phyloP scores from a whole-genome alignment of 2,113 vertebrate species.

The Phrynocephalus versicolor region DNA sequence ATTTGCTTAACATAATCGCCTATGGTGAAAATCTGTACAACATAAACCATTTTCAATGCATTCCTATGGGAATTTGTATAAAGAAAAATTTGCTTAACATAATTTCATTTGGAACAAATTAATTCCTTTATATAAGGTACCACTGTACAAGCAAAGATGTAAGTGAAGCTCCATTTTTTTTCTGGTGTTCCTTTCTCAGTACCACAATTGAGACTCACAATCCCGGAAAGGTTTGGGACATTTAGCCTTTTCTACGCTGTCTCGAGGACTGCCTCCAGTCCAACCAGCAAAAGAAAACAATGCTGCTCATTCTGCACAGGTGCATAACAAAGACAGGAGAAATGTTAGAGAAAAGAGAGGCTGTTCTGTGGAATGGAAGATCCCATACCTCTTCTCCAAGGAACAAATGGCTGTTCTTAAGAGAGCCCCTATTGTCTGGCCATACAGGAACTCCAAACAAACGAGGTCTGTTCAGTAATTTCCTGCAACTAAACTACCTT shows the following conservation, averaged over 20 bases:
- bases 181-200: neutral
- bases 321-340: constrained; percentile 20
- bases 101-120: too few relatives aligned
- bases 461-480: neutral
- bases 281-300: neutral
- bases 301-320: constrained; percentile 28
- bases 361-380: constrained; percentile 13
- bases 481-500: neutral
- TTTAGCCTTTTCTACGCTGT: neutral
- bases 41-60: too few relatives aligned
- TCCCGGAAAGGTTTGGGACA: neutral
- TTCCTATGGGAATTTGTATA: too few relatives aligned
- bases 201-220: neutral
- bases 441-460: constrained; percentile 3
- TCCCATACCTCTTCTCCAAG: constrained; percentile 12
- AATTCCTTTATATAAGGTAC: too few relatives aligned
- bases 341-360: neutral
- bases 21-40: too few relatives aligned
- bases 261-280: neutral
- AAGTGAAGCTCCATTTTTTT: neutral
- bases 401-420: constrained; percentile 32
- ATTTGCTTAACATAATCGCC: too few relatives aligned
- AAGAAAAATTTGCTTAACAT: too few relatives aligned
- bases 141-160: neutral
- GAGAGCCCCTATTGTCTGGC: neutral